phyloP scores from a whole-genome alignment of 2,888 invertebrate species.

The Ommatoiulus sabulosus region DNA sequence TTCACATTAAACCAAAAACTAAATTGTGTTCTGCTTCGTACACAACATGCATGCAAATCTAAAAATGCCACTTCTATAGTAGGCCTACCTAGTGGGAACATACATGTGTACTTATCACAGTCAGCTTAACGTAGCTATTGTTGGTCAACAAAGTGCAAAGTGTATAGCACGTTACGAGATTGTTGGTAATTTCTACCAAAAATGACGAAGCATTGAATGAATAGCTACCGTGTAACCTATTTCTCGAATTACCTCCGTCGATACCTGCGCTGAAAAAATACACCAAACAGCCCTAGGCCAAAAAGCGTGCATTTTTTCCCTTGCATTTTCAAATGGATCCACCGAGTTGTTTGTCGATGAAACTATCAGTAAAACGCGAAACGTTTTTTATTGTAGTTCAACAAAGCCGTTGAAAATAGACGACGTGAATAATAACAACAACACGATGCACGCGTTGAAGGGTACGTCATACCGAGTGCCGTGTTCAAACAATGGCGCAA shows the following conservation, averaged over 20 bases:
- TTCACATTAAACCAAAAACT: no score
- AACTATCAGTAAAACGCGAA: not conserved
- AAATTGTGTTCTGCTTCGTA: no score
- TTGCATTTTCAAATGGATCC: not conserved
- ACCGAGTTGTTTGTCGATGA: not conserved
- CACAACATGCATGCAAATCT: no score
- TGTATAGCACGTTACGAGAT: not conserved
- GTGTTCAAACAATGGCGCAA: not conserved
- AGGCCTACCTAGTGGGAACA: no score
- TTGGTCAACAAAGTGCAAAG: not conserved
- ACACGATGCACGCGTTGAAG: not conserved
- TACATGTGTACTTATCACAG: no score
- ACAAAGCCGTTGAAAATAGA: constrained; percentile 20
- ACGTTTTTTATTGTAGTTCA: not conserved
- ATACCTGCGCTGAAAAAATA: not conserved
- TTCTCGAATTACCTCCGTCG: not conserved
- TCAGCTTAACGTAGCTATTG: not conserved
- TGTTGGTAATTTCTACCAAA: not conserved
- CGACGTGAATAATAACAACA: constrained; percentile 10
- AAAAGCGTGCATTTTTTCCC: not conserved
- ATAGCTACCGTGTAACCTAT: not conserved
- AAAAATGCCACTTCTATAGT: no score
- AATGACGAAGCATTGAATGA: not conserved
- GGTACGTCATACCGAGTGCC: not conserved
- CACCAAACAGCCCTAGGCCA: not conserved